A percentile compares a stretch with the other conserved stretches of the same genome.
These are phyloP conservation scores for Pseudanteris insignis DNA, from an alignment of 2,888 invertebrate genomes.

Conservation along the genomic window DNA sequence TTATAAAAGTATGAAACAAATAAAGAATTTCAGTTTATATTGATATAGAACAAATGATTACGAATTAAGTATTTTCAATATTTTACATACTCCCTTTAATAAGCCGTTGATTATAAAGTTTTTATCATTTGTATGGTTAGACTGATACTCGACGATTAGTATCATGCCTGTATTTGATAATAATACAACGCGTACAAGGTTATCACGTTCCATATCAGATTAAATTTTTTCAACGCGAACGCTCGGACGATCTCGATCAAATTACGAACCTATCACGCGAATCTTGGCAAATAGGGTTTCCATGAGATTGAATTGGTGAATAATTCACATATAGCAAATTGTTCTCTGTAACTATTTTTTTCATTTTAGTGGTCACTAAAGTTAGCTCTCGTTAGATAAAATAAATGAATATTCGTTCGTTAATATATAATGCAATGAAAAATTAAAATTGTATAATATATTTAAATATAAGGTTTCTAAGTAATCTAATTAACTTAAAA, in stretches of 20 bases:
- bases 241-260: slow-evolving; percentile 21
- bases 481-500: no score
- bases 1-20: no score
- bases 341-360: slow-evolving; percentile 3
- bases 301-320: slow-evolving; percentile 13
- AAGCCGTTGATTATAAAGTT: slow-evolving; percentile 54
- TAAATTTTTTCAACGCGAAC: slow-evolving; percentile 31
- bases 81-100: no score
- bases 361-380: no score
- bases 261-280: slow-evolving; percentile 29
- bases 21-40: no score
- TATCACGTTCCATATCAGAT: slow-evolving; percentile 42
- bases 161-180: slow-evolving; percentile 19
- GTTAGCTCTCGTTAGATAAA: no score
- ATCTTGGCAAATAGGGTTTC: slow-evolving; percentile 33
- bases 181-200: slow-evolving; percentile 38
- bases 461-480: no score
- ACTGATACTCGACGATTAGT: slow-evolving; percentile 53
- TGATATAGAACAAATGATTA: no score
- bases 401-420: no score
- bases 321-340: neutral
- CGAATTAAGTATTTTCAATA: no score
- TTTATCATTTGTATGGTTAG: slow-evolving; percentile 58
- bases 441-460: no score
- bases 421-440: no score